Base-by-base conservation (phyloP, 2,113 vertebrate genomes). In the Menura novaehollandiae region DNA sequence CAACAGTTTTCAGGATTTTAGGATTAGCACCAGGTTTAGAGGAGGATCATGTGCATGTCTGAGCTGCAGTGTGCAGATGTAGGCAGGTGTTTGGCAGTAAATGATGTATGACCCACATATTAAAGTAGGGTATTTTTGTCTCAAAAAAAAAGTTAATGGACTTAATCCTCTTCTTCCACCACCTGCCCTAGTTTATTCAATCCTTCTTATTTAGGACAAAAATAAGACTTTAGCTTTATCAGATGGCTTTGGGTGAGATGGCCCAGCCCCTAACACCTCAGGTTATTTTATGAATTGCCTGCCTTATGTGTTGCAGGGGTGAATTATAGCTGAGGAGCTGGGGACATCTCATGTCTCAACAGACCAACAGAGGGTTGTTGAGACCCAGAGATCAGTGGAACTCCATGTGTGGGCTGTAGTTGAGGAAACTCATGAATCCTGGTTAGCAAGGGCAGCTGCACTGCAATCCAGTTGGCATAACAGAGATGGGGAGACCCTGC, bases 1-100 rank as follows among this genome's bases (percentile, higher is more conserved):
- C 78, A 93, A 69, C 55, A 85, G 47, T 88, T 95, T 89, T 88
- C 35, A 85, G 82, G 94, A 89, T 90, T 95, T 97, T 39, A 52
- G 78, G 88, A 96, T 95, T 96, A 97, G 30, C 35, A 16, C 1
- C 74, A 80, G 89, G 91, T 94, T 85, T 85, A 88, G 85, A 69
- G 56, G 81, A 79, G 88, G 87, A 91, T 89, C 62, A 43, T 37
- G 18, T 3, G 28, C 11, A 2, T 33, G 93, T 93, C 87, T 85
- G 91, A 91, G 89, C 69, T 82, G 89, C 53, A 32, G 37, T 1
- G 37, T 20, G n/a, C 47, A 77, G 68, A 55, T 51, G 62, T 28
- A 33, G 68, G 86, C 84, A 87, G 87, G 52, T 17, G 79, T 72
- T 73, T 49, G 89, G 67, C 59, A 33, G 39, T 62, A 30, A 88